These are phyloP conservation scores for Myotis lucifugus DNA, from an alignment of 2,113 vertebrate genomes.

Conservation along the genomic window DNA sequence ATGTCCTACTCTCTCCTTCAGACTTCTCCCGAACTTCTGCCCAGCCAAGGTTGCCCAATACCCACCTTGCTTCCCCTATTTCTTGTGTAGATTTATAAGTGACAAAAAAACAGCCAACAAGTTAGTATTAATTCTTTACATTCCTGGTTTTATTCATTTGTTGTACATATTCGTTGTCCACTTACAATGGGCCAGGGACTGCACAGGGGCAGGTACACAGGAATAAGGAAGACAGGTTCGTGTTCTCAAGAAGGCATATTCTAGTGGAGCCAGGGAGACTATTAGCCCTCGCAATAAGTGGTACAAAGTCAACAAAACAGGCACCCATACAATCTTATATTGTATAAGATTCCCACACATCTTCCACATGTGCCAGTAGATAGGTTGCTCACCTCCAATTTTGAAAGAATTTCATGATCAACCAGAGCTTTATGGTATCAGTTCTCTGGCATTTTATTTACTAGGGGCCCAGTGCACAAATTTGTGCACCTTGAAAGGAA, in stretches of 20 bases:
- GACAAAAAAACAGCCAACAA: not conserved
- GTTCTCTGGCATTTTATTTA: not conserved
- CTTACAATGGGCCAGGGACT: not conserved
- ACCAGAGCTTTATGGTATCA: not conserved
- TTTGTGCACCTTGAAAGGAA: too few relatives aligned
- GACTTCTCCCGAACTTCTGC: not conserved
- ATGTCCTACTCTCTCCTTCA: constrained; percentile 10
- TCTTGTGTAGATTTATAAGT: constrained; percentile 25
- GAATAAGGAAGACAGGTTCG: not conserved
- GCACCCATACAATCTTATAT: not conserved
- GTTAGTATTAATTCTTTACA: not conserved
- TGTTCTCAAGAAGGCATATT: not conserved
- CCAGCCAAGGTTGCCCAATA: not conserved
- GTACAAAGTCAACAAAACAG: not conserved
- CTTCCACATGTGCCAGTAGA: not conserved
- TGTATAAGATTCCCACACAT: not conserved
- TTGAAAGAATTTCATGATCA: not conserved
- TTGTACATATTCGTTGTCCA: not conserved
- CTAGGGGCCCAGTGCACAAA: too few relatives aligned
- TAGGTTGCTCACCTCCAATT: not conserved
- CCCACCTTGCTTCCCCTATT: not conserved
- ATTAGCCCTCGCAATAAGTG: not conserved
- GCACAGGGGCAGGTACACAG: not conserved
- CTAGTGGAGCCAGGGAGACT: not conserved
- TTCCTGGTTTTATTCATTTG: not conserved